Conservation (phyloP, 2,888 invertebrate species). For the Agriopis marginaria region DNA sequence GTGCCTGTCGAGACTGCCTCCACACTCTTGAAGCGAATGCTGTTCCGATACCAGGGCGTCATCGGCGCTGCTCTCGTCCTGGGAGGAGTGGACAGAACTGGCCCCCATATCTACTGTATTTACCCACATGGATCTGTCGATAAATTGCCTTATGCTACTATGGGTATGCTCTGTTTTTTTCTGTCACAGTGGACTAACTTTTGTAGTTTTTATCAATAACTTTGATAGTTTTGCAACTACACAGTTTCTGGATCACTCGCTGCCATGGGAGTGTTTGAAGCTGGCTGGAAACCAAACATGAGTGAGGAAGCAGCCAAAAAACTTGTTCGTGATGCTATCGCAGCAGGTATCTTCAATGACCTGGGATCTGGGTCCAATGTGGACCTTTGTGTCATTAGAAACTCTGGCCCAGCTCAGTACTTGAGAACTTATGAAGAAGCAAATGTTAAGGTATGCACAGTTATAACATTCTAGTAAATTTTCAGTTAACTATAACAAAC, state of each 20-base stretch:
- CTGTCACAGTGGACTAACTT: constrained; percentile 2
- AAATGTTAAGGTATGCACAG: constrained; percentile 84
- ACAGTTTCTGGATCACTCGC: constrained; percentile 95
- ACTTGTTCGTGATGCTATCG: constrained; percentile 96
- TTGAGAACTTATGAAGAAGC: constrained; percentile 95
- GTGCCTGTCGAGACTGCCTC: constrained; percentile 97
- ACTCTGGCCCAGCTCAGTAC: constrained; percentile 91
- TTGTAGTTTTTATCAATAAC: background rate
- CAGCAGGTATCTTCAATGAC: constrained; percentile 99
- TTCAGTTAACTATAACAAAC: no score
- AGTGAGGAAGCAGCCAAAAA: constrained; percentile 95
- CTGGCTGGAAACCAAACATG: constrained; percentile 94
- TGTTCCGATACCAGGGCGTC: constrained; percentile 97
- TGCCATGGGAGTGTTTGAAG: constrained; percentile 98
- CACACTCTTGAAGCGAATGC: constrained; percentile 95
- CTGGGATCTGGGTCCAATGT: constrained; percentile 98
- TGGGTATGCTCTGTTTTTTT: constrained; percentile 89
- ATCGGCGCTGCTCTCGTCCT: constrained; percentile 98
- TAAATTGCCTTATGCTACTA: constrained; percentile 96
- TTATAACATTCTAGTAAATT: background rate
- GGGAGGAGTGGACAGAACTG: constrained; percentile 97
- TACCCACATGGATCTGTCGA: constrained; percentile 98
- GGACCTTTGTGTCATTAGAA: constrained; percentile 97
- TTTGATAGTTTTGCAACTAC: background rate
- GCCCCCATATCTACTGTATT: constrained; percentile 96